Base-by-base conservation (phyloP, 2,888 invertebrate species). In the Lasioglossum villosulum region DNA sequence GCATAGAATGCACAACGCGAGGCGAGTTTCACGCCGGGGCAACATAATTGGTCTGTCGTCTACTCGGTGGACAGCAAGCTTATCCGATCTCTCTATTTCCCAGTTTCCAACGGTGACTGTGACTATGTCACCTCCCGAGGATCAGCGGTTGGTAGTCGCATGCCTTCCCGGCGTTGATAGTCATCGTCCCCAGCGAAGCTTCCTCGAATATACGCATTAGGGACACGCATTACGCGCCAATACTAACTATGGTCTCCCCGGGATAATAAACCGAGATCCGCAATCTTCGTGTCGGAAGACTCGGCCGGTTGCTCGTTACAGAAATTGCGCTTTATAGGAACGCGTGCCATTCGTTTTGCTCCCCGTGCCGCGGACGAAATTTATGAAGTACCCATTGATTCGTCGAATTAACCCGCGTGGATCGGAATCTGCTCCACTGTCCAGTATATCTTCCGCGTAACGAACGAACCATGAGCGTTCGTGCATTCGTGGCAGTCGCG, bases 41-140 rank as follows among this genome's bases (percentile, higher is more conserved):
- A 73, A 66, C 73, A 84, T 90, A 90, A 90, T 90, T 86, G 85
- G 88, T 86, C 82, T 77, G 87, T 84, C 89, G 86, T 84, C 79
- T 52, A 74, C 52, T 59, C 72, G 63, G 75, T 72, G 78, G 78
- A 81, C 79, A 78, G 56, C 19, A 59, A 59, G 80, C 82, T 87
- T 85, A 83, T 87, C 86, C 87, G 86, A 88, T 80, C 86, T 85
- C 85, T 85, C 88, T 87, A 80, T 83, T 88, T 82, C 86, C 71
- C 80, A 81, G 75, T 68, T 81, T 82, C 75, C 68, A 72, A 75
- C 48, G 83, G 82, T 76, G 66, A 80, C 30, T 77, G 80, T 70
- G 77, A 63, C 72, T 63, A 37, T 10, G 30, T 56, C 37, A 56
- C 59, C 73, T 39, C 75, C 42, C 73, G 70, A 75, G 80, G 52